Evolutionary conservation across 2,888 invertebrate species (phyloP).

Genomic region (Drosophila paramelanica): DNA sequence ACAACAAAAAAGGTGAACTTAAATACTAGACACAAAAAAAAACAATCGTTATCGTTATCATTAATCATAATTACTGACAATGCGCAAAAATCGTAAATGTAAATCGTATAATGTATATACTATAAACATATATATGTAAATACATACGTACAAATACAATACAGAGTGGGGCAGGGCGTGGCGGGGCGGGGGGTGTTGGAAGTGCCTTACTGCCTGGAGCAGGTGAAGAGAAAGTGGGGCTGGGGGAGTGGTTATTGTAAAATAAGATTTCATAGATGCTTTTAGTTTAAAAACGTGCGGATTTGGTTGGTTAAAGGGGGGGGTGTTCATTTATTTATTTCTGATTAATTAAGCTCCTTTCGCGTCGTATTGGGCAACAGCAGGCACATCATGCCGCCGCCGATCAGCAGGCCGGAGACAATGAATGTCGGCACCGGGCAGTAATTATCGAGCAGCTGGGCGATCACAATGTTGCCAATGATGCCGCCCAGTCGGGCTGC

Average conservation of each 20-base stretch:
- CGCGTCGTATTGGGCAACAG: slow-evolving; percentile 95
- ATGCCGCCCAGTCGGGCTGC: slow-evolving; percentile 96
- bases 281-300: neutral
- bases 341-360: slow-evolving; percentile 87
- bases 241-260: neutral
- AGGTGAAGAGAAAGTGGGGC: neutral
- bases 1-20: slow-evolving; percentile 31
- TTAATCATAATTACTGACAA: slow-evolving; percentile 74
- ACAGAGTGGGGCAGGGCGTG: slow-evolving; percentile 1
- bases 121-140: slow-evolving; percentile 21
- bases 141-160: slow-evolving; percentile 32
- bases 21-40: slow-evolving; percentile 58
- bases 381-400: slow-evolving; percentile 94
- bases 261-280: neutral
- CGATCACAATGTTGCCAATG: slow-evolving; percentile 91
- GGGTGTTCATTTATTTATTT: neutral
- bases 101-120: slow-evolving; percentile 35
- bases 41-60: slow-evolving; percentile 52
- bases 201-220: too few species aligned
- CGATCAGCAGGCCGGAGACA: slow-evolving; percentile 92
- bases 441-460: slow-evolving; percentile 93
- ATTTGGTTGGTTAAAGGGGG: neutral
- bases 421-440: slow-evolving; percentile 97
- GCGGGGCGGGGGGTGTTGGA: neutral
- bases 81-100: slow-evolving; percentile 44